Base-by-base conservation (phyloP, 2,888 invertebrate species). In the Drosophila recens region DNA sequence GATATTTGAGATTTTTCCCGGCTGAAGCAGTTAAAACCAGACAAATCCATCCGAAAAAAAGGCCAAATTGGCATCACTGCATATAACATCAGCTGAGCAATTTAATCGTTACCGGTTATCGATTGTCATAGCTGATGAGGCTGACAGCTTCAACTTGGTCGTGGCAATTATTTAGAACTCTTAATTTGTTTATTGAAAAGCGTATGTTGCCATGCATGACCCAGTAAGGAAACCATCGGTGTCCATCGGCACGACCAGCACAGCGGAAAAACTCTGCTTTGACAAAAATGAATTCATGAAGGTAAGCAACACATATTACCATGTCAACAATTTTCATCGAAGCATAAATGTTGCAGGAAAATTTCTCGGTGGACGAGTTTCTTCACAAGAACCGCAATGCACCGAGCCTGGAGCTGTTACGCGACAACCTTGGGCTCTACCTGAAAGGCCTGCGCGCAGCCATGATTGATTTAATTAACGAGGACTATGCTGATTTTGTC, bases 401-500 rank as follows among this genome's bases (percentile, higher is more conserved):
- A 3, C 90, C 91, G 0, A 92, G 92, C 34, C 56, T 92, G 89
- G 98, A 98, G 92, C 95, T 95, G 11, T 95, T 99, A 93, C 94
- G 98, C 57, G 97, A 97, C 93, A 98, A 99, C 92, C 93, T 99
- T 79, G 97, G 97, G 4, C 94, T 96, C 20, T 99, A 98, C 92
- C 94, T 99, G 51, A 97, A 97, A 93, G 96, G 97, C n/a, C 93
- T 99, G 1, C 95, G 98, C 80, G 95, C 97, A 67, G 96, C 98
- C 13, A 98, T 99, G 97, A 97, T 99, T 79, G 98, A 99, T 92
- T 95, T 99, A 8, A 98, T 99, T 80, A 99, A 99, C 93, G 97
- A 98, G 91, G 99, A 99, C 91, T 99, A 99, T 91, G 98, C 98
- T 3, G 98, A 99, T 92, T 99, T 99, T 93, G 98, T 99, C 6